Base-by-base conservation (phyloP, 2,888 invertebrate genomes). In the Parochlus steinenii region DNA sequence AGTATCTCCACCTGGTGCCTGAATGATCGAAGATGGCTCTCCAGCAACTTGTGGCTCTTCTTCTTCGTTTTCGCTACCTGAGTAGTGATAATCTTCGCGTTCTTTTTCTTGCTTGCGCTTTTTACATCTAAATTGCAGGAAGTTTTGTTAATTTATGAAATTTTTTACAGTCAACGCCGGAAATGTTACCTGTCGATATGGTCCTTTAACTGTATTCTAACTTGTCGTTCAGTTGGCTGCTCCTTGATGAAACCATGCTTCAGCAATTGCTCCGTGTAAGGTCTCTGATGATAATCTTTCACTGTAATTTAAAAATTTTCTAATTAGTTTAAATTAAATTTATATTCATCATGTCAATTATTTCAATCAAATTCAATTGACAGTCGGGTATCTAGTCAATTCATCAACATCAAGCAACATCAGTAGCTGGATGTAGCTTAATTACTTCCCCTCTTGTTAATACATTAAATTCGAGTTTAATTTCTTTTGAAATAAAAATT, bases 191-290 rank as follows among this genome's bases (percentile, higher is more conserved):
- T 69, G 63, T 99, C 98, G 60, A 99, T 95, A 63, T 98, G 97
- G 64, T 99, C 98, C 63, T 97, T 97, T 45, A 99, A 73, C 60
- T 97, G 93, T 62, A 93, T 95, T 54, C 95, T 71, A 46, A 97
- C 93, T 67, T 97, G 92, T 48, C 95, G 68, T 63, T 99, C 98
- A 33, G 93, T 95, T 14, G 97, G 95, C 63, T 97, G 95, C 65
- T 98, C 97, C 62, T 87, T 78, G 53, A 99, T 93, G 62, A 95
- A 99, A 40, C 92, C 75, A 67, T 98, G 95, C 60, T 90, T 92
- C 45, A 99, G 65, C 45, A 99, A 71, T 59, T 93, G 87, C 62
- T 98, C 98, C 46, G 98, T 98, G 62, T 90, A 95, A 42, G 97
- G 97, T 54, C 98, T 70, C 64, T 90, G 89, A 60, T 93, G 93